Conservation (phyloP, 2,888 invertebrate species). For the Argyresthia goedartella region DNA sequence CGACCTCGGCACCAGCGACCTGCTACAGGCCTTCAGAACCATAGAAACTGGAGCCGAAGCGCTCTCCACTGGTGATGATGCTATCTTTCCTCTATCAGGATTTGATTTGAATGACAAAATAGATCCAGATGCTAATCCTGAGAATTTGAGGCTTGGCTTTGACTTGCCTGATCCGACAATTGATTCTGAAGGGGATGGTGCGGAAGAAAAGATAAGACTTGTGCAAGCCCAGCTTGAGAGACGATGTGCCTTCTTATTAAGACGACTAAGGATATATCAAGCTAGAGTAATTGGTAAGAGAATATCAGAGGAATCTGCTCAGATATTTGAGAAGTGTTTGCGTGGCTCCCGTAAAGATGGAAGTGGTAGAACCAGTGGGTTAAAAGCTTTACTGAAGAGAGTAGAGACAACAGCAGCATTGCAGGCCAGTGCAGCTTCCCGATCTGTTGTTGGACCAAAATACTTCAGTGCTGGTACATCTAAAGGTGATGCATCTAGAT, state of each 20-base stretch:
- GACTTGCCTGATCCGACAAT: constrained; percentile 49
- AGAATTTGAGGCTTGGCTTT: too few relatives aligned
- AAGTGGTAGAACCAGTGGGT: constrained; percentile 48
- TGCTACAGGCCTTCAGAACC: constrained; percentile 83
- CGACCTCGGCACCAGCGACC: constrained; percentile 73
- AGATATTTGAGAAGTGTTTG: constrained; percentile 76
- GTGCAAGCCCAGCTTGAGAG: constrained; percentile 75
- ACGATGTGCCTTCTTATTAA: constrained; percentile 78
- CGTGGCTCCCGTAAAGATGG: constrained; percentile 76
- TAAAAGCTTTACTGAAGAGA: constrained; percentile 55
- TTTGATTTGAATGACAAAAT: constrained; percentile 32
- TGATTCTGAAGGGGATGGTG: constrained; percentile 61
- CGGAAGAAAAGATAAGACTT: constrained; percentile 64
- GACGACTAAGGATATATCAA: constrained; percentile 83
- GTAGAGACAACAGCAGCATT: constrained; percentile 53
- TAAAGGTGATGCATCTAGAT: constrained; percentile 83
- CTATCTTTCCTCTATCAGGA: constrained; percentile 53
- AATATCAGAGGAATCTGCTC: constrained; percentile 80
- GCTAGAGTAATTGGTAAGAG: constrained; percentile 81
- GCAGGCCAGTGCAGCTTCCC: constrained; percentile 53
- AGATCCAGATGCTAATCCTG: constrained; percentile 35
- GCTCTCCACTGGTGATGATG: constrained; percentile 58
- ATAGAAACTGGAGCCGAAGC: constrained; percentile 70
- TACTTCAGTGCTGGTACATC: constrained; percentile 69
- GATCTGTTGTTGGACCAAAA: constrained; percentile 43